Percentiles rank a stretch among this genome's conserved stretches.
These are phyloP conservation scores for Aspidiotus destructor DNA, from an alignment of 2,888 invertebrate genomes.

Conservation along the genomic window DNA sequence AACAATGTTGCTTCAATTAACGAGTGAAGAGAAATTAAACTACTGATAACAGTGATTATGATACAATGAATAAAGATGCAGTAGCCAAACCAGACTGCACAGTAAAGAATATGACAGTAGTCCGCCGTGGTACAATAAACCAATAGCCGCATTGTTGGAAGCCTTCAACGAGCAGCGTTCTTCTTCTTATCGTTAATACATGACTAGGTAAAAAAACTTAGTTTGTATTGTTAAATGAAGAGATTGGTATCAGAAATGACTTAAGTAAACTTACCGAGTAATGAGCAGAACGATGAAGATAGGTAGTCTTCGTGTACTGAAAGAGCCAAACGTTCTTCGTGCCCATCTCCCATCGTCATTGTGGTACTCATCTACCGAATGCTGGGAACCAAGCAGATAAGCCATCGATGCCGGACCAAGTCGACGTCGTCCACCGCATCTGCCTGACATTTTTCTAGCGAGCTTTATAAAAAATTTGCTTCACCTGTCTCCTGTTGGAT, in stretches of 20 bases:
- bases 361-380: background rate
- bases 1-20: conserved; percentile 18
- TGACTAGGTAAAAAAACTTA: conserved; percentile 27
- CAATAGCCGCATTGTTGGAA: conserved; percentile 28
- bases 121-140: conserved; percentile 22
- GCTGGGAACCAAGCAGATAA: too few species aligned
- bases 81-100: conserved; percentile 22
- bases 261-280: conserved; percentile 24
- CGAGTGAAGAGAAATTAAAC: conserved; percentile 18
- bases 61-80: conserved; percentile 28
- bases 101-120: conserved; percentile 27
- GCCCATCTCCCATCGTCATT: background rate
- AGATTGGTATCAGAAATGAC: conserved; percentile 31
- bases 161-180: conserved; percentile 15
- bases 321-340: too few species aligned
- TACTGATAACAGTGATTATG: conserved; percentile 22
- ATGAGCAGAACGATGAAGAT: conserved; percentile 12
- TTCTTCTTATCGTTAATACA: conserved; percentile 28
- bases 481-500: too few species aligned
- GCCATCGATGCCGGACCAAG: too few species aligned
- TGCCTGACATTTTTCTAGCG: too few species aligned
- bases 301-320: conserved; percentile 14
- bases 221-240: conserved; percentile 31
- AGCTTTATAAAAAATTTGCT: too few species aligned
- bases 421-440: too few species aligned